Percentiles rank a stretch among this genome's conserved stretches.
These are phyloP conservation scores for Stegostoma tigrinum DNA, from an alignment of 2,113 vertebrate genomes.

Conservation along the genomic window DNA sequence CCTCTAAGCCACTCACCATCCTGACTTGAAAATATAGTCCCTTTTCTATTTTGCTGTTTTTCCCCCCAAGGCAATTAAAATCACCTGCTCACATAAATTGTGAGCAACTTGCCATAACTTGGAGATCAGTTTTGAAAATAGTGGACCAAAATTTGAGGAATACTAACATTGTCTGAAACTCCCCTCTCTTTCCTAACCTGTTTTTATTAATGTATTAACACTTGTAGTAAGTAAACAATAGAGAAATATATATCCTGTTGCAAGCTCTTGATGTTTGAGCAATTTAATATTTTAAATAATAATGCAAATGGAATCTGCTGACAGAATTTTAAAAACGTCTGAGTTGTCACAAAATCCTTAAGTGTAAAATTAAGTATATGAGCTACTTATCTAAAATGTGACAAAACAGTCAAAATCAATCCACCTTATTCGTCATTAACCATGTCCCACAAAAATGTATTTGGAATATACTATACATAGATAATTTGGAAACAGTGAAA, in stretches of 20 bases:
- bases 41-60: not conserved
- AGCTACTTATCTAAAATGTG: not conserved
- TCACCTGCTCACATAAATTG: not conserved
- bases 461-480: not conserved
- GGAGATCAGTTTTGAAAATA: not conserved
- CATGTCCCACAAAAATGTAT: not conserved
- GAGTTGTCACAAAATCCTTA: not conserved
- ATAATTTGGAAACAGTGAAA: not conserved
- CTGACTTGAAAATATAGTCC: no score
- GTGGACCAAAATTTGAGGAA: not conserved
- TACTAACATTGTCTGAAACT: not conserved
- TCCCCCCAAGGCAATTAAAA: not conserved
- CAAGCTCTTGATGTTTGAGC: not conserved
- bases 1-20: no score
- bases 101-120: not conserved
- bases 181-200: not conserved
- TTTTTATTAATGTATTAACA: not conserved
- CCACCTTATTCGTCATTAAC: not conserved
- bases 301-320: not conserved
- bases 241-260: not conserved
- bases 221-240: not conserved
- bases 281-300: not conserved
- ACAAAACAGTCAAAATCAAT: not conserved
- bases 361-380: not conserved
- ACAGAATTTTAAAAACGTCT: not conserved